These are phyloP conservation scores for Sphaeridia pumilis DNA, from an alignment of 2,888 invertebrate genomes.

Conservation along the genomic window DNA sequence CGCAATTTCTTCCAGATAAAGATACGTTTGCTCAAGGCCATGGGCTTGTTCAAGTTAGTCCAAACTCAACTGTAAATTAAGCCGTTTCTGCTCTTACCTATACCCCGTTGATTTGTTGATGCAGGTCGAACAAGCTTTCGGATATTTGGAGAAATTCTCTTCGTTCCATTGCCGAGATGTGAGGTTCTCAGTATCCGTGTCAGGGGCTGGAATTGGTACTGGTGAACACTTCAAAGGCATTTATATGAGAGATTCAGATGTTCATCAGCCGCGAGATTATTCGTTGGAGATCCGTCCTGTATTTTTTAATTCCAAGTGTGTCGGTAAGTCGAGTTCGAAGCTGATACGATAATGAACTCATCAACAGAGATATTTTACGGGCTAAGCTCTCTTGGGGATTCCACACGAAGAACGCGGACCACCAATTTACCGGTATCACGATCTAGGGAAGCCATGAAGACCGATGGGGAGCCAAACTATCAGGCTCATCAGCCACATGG, in stretches of 20 bases:
- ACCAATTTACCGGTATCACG: no score
- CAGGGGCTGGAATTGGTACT: slow-evolving; percentile 47
- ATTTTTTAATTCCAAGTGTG: slow-evolving; percentile 61
- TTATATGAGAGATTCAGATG: slow-evolving; percentile 61
- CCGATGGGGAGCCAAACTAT: no score
- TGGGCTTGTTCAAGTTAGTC: slow-evolving; percentile 67
- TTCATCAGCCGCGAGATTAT: slow-evolving; percentile 56
- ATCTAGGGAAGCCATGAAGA: no score
- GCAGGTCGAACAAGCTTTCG: slow-evolving; percentile 75
- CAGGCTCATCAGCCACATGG: no score
- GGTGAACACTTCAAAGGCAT: slow-evolving; percentile 56
- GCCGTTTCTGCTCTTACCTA: no score
- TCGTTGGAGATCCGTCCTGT: slow-evolving; percentile 71
- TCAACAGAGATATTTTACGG: slow-evolving; percentile 3
- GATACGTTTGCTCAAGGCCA: slow-evolving; percentile 88
- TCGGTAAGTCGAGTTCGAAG: no score
- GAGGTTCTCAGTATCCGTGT: slow-evolving; percentile 51
- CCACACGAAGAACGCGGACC: no score
- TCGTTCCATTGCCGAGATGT: slow-evolving; percentile 59
- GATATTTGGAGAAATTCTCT: slow-evolving; percentile 56
- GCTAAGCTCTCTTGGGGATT: no score
- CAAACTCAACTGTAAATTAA: not conserved
- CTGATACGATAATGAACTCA: slow-evolving; percentile 12
- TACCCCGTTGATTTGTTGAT: no score
- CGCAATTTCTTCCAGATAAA: slow-evolving; percentile 49